Percentiles rank a stretch among this genome's conserved stretches.
These are phyloP conservation scores for Psettodes erumei DNA, from an alignment of 2,113 vertebrate species.

Conservation along the genomic window DNA sequence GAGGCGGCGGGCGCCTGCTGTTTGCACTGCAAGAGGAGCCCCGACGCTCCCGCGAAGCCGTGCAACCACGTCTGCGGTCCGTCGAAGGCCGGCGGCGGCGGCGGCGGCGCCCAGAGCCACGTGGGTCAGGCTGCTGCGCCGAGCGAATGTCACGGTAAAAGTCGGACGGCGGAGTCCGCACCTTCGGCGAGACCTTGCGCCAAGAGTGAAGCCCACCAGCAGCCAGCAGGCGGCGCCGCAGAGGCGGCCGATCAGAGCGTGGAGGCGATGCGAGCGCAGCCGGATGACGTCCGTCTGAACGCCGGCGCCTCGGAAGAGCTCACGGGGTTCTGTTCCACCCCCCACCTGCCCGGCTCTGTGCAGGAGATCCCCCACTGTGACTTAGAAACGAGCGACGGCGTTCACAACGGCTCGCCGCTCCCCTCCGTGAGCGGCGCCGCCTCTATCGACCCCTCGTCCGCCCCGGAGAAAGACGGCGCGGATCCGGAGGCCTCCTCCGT, in stretches of 20 bases:
- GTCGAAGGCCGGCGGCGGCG: constrained; percentile 76
- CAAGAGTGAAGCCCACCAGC: constrained; percentile 65
- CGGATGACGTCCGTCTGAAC: constrained; percentile 38
- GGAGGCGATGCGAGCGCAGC: constrained; percentile 31
- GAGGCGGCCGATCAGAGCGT: constrained; percentile 11
- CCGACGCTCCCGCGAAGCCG: constrained; percentile 79
- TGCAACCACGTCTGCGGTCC: constrained; percentile 82
- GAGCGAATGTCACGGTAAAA: constrained; percentile 64
- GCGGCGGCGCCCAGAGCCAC: constrained; percentile 56
- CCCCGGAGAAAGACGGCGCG: constrained; percentile 65
- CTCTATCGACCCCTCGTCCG: constrained; percentile 1
- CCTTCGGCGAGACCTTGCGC: constrained; percentile 47
- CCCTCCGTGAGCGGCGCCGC: constrained; percentile 43
- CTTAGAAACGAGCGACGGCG: constrained; percentile 42
- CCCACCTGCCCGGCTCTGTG: constrained; percentile 68
- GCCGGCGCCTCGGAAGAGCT: constrained; percentile 44
- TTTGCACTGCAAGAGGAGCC: constrained; percentile 83
- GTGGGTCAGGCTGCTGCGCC: constrained; percentile 39
- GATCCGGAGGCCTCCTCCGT: constrained; percentile 72
- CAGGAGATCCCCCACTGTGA: constrained; percentile 70
- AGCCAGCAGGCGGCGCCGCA: constrained; percentile 15
- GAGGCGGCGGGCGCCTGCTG: constrained; percentile 83
- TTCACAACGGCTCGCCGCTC: constrained; percentile 63
- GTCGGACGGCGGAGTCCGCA: constrained; percentile 48
- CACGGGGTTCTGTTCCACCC: constrained; percentile 66